Evolutionary conservation across 2,888 invertebrate species (phyloP), one percentile per base, ranked within the genome.

Genomic region (Dinocampus coccinellae): DNA sequence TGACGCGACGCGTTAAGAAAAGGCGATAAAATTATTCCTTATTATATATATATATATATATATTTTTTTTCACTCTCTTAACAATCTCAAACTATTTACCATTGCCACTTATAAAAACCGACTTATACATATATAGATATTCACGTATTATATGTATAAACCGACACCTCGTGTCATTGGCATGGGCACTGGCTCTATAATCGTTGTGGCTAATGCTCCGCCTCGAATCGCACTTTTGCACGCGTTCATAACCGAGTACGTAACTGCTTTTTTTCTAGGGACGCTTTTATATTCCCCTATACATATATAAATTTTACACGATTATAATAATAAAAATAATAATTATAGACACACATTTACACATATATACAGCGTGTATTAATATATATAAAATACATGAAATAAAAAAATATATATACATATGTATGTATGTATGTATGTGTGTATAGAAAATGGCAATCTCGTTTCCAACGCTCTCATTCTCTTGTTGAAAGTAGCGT

Each of bases 201-300:
- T 76, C 77, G 74, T 77, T 74, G 74, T 71, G 72, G 73, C 55
- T 74, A 76, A 72, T 75, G 71, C 77, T 73, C 47, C 75, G 16
- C 70, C 9, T 33, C 69, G 72, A 78, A 77, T 76, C 78, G 70
- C 73, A 63, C 62, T 69, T 47, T 58, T 47, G 75, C 78, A 78
- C 78, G 78, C 75, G 78, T n/a, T 16, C 47, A 69, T 74, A 76
- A 78, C 72, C 72, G n/a, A n/a, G n/a, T n/a, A n/a, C n/a, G n/a
- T n/a, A n/a, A n/a, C n/a, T n/a, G n/a, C n/a, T n/a, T n/a, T 73
- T 74, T 70, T 73, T 69, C 75, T 69, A 57, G 71, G 58, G 36
- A 55, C 53, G 62, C 39, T 57, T 24, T 53, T 73, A 69, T 72
- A 73, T 75, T 75, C 75, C 64, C 60, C 68, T 53, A 65, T 52